Evolutionary conservation across 2,888 invertebrate species (phyloP).

Genomic region (Phengaris alcon): DNA sequence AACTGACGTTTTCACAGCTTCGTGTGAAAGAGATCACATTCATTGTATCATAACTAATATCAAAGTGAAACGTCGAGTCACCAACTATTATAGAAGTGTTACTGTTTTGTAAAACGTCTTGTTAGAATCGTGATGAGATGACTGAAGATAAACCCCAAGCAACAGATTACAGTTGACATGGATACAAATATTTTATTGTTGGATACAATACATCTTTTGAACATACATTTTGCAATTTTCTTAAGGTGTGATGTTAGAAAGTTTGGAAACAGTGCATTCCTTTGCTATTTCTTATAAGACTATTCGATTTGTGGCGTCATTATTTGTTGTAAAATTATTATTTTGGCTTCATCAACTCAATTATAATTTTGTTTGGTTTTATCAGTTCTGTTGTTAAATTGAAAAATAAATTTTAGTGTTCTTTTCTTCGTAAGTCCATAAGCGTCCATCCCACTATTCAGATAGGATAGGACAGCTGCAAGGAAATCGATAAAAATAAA

Average conservation of each 20-base stretch:
- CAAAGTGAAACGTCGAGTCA: slow-evolving; percentile 54
- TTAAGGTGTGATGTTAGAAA: slow-evolving; percentile 25
- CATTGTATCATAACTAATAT: slow-evolving; percentile 49
- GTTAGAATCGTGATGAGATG: slow-evolving; percentile 68
- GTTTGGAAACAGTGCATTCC: slow-evolving; percentile 2
- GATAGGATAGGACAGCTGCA: background rate
- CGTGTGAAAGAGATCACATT: slow-evolving; percentile 6
- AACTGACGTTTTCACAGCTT: background rate
- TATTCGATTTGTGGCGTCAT: no score
- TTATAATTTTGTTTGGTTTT: background rate
- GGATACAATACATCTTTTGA: slow-evolving; percentile 35
- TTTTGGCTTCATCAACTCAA: background rate
- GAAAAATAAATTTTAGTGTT: no score
- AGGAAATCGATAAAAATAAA: background rate
- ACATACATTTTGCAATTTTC: slow-evolving; percentile 31
- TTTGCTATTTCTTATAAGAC: slow-evolving; percentile 5
- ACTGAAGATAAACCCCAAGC: slow-evolving; percentile 52
- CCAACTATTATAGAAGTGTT: slow-evolving; percentile 53
- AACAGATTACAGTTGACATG: slow-evolving; percentile 48
- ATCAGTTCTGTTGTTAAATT: background rate
- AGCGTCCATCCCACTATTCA: background rate
- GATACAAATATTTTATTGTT: slow-evolving; percentile 52
- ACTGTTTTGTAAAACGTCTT: slow-evolving; percentile 56
- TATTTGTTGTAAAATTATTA: background rate
- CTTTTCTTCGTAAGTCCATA: background rate